Base-by-base conservation (phyloP, 2,797 vertebrate genomes). In the Gymnoscopelus braueri region DNA sequence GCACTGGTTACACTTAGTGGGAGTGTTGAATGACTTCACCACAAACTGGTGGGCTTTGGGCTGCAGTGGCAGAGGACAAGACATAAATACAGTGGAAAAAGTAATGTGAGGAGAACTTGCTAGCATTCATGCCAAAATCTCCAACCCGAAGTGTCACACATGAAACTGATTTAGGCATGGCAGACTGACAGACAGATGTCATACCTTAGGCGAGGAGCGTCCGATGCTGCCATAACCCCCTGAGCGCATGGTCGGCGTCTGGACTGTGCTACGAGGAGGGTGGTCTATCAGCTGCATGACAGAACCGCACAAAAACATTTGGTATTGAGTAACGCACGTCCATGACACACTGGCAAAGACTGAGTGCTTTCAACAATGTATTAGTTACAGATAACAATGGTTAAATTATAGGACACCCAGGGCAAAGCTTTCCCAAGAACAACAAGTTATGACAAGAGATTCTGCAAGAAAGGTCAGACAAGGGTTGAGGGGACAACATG, bases 11-110 rank as follows among this genome's bases (percentile, higher is more conserved):
- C 98, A 99, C 85, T 99, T 99, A 1, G 98, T 98, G 78, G 98
- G 96, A 0, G 93, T 90, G 75, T 57, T 95, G 87, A 99, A 99
- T 0, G 97, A 95, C 85, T 98, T 98, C 89, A 99, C 98, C 71
- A 98, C 94, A 90, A 99, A 99, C 89, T 99, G 97, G 86, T 99
- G 98, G 63, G 96, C 97, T 94, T 98, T 98, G 71, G 97, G 97
- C 98, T 99, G 90, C 9, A 64, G 84, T 68, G 56, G 63, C 5
- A 68, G 55, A 39, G 19, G 64, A 8, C 1, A 10, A 29, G n/a
- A 80, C 8, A 60, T 1, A 39, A 4, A 60, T 15, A 47, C 15
- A 55, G 50, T 24, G 15, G 35, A 32, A 49, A 15, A 14, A 13
- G 15, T 5, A 32, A 39, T 39, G 35, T 39, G 39, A 8, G 39